Evolutionary conservation across 2,888 invertebrate genomes (phyloP).

Genomic region (Aricia artaxerxes): DNA sequence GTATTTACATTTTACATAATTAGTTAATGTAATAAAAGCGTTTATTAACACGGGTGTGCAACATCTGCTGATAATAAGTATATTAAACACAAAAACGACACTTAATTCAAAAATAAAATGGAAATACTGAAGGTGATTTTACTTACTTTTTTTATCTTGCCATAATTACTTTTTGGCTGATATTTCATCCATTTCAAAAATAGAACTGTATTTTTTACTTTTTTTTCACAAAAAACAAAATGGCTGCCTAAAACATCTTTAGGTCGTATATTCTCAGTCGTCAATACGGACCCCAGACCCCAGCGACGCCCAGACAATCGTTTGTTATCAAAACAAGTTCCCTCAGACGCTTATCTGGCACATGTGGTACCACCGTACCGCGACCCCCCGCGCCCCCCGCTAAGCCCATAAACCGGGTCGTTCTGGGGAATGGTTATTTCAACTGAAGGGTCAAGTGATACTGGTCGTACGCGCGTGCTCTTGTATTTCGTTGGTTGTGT

Average conservation of each 20-base stretch:
- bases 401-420: slow-evolving; percentile 62
- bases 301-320: slow-evolving; percentile 66
- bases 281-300: slow-evolving; percentile 36
- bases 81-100: slow-evolving; percentile 5
- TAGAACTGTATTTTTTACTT: background rate
- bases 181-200: background rate
- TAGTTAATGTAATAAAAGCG: slow-evolving; percentile 12
- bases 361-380: slow-evolving; percentile 71
- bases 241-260: background rate
- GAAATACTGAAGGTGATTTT: background rate
- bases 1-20: slow-evolving; percentile 30
- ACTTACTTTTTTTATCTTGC: background rate
- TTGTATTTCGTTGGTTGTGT: slow-evolving; percentile 77
- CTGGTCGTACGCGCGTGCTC: slow-evolving; percentile 75
- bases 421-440: slow-evolving; percentile 65
- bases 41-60: slow-evolving; percentile 8
- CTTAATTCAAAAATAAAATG: background rate
- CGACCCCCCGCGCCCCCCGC: slow-evolving; percentile 60
- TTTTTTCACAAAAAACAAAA: background rate
- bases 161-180: background rate
- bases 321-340: slow-evolving; percentile 76
- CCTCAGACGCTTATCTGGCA: slow-evolving; percentile 75
- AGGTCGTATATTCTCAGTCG: slow-evolving; percentile 10
- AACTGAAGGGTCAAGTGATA: slow-evolving; percentile 57
- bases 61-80: slow-evolving; percentile 16